These are phyloP conservation scores for Corythornis cristatus DNA, from an alignment of 2,113 vertebrate genomes.

Conservation along the genomic window DNA sequence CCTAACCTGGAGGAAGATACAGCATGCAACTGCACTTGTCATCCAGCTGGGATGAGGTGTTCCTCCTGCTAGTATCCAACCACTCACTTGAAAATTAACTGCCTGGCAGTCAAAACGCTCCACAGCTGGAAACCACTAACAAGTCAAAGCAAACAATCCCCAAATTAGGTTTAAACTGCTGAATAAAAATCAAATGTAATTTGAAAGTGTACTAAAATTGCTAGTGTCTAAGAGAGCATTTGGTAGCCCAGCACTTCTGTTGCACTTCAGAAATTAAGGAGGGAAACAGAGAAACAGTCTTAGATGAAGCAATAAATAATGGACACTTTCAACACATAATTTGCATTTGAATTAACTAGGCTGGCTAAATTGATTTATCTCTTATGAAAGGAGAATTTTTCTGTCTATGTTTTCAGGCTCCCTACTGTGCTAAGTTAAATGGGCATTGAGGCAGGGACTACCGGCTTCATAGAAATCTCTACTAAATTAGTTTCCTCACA, in stretches of 20 bases:
- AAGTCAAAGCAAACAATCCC: slow-evolving; percentile 15
- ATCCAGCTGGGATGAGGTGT: background rate
- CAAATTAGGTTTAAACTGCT: background rate
- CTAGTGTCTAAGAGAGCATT: background rate
- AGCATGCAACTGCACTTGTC: background rate
- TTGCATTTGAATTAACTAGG: slow-evolving; percentile 65
- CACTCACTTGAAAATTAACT: background rate
- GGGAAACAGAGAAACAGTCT: slow-evolving; percentile 33
- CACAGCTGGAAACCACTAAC: slow-evolving; percentile 7
- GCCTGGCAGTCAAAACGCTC: background rate
- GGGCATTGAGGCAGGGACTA: background rate
- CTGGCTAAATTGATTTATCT: slow-evolving; percentile 61
- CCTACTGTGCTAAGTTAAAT: slow-evolving; percentile 37
- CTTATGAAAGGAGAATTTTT: slow-evolving; percentile 59
- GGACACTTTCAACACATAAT: slow-evolving; percentile 55
- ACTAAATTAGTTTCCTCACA: slow-evolving; percentile 23
- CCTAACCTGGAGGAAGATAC: background rate
- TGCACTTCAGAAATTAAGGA: slow-evolving; percentile 30
- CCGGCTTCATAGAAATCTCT: background rate
- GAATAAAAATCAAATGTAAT: background rate
- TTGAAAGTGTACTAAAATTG: background rate
- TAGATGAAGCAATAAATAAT: slow-evolving; percentile 66
- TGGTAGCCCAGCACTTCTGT: slow-evolving; percentile 23
- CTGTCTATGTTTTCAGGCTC: slow-evolving; percentile 44
- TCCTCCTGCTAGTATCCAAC: background rate